These are phyloP conservation scores for Lathronympha strigana DNA, from an alignment of 2,888 invertebrate genomes.

Conservation along the genomic window DNA sequence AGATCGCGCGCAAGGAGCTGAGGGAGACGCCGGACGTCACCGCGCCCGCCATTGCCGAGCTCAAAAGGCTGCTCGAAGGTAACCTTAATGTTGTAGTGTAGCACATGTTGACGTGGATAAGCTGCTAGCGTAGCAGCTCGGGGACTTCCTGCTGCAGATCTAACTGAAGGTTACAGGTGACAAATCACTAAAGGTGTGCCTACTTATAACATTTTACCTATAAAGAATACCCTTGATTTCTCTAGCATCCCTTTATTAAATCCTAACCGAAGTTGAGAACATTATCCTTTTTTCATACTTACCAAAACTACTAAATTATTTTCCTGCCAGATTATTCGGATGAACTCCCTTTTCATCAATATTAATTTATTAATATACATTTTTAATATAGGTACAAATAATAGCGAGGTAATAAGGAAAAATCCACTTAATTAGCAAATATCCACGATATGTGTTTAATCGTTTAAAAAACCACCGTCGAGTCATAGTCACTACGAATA, in stretches of 20 bases:
- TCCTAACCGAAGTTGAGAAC: too few relatives aligned
- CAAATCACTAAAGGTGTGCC: too few relatives aligned
- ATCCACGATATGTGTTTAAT: constrained; percentile 15
- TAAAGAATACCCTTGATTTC: too few relatives aligned
- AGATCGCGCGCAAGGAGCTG: constrained; percentile 87
- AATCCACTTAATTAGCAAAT: constrained; percentile 35
- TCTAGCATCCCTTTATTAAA: too few relatives aligned
- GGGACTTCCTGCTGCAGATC: constrained; percentile 86
- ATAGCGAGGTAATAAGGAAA: constrained; percentile 1
- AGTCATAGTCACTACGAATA: not conserved
- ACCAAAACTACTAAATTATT: too few relatives aligned
- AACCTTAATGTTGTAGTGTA: too few relatives aligned
- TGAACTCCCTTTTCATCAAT: too few relatives aligned
- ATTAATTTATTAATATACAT: too few relatives aligned
- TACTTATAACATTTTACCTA: too few relatives aligned
- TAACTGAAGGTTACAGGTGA: constrained; percentile 87
- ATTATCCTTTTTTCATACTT: too few relatives aligned
- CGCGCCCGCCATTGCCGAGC: constrained; percentile 81
- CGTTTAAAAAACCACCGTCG: not conserved
- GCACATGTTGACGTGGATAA: constrained; percentile 87
- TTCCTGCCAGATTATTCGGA: too few relatives aligned
- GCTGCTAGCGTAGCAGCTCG: constrained; percentile 87
- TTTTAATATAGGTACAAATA: too few relatives aligned
- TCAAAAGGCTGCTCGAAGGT: constrained; percentile 87
- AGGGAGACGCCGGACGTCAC: constrained; percentile 87